A percentile compares a stretch with the other conserved stretches of the same genome.
phyloP scores from a whole-genome alignment of 2,797 vertebrate species.

The Novumbra hubbsi region DNA sequence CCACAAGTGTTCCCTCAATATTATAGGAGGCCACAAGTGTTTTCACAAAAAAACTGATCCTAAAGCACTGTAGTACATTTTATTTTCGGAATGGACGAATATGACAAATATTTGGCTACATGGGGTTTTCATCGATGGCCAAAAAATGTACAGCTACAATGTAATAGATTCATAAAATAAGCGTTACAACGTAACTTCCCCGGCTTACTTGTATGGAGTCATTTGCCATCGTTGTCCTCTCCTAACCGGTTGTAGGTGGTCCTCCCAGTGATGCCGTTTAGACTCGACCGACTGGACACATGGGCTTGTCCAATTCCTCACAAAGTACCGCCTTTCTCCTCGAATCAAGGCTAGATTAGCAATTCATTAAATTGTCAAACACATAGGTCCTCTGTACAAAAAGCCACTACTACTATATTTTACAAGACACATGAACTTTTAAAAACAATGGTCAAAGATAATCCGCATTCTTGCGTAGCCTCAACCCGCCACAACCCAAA shows the following conservation, averaged over 20 bases:
- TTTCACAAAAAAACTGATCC: constrained; percentile 15
- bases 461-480: constrained; percentile 65
- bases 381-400: background rate
- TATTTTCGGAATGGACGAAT: background rate
- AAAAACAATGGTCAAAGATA: constrained; percentile 52
- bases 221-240: constrained; percentile 70
- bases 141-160: too few species aligned
- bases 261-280: constrained; percentile 17
- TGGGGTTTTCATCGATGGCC: too few species aligned
- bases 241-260: constrained; percentile 19
- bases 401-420: background rate
- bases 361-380: constrained; percentile 11
- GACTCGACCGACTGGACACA: constrained; percentile 36
- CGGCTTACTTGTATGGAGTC: constrained; percentile 78
- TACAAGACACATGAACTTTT: constrained; percentile 33
- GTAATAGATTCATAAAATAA: too few species aligned
- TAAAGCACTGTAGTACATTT: background rate
- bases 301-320: constrained; percentile 12
- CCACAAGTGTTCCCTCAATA: constrained; percentile 8
- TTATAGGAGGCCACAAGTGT: constrained; percentile 14
- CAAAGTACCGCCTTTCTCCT: background rate
- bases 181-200: constrained; percentile 14
- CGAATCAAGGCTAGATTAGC: constrained; percentile 6
- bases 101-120: too few species aligned
- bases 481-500: constrained; percentile 49